A percentile compares a stretch with the other conserved stretches of the same genome.
Evolutionary conservation across 2,113 vertebrate genomes (phyloP).

Genomic region (Collichthys lucidus): DNA sequence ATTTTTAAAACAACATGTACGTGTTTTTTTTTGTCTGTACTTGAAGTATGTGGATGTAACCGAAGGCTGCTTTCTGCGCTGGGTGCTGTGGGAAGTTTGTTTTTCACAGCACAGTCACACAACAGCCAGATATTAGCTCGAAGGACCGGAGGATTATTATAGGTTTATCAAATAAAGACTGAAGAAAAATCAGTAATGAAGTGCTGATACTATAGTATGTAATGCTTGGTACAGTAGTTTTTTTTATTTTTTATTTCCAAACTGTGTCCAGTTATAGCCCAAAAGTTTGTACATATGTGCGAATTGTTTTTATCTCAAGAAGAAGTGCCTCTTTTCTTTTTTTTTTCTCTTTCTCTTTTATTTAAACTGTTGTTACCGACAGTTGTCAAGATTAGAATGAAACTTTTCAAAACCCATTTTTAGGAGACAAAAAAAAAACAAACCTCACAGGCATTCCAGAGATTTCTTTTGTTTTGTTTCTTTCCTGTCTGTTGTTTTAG

Average conservation of each 20-base stretch:
- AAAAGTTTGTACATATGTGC: constrained; percentile 80
- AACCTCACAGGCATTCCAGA: constrained; percentile 93
- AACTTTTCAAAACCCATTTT: constrained; percentile 18
- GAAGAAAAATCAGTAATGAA: constrained; percentile 81
- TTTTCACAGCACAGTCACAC: constrained; percentile 87
- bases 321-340: constrained; percentile 94
- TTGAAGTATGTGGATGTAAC: constrained; percentile 84
- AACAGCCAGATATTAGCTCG: constrained; percentile 87
- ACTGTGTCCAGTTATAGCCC: constrained; percentile 79
- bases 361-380: constrained; percentile 71
- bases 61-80: constrained; percentile 91
- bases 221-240: constrained; percentile 83
- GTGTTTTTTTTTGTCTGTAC: constrained; percentile 85
- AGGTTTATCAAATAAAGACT: constrained; percentile 77
- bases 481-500: constrained; percentile 81
- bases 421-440: constrained; percentile 56
- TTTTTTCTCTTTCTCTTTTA: constrained; percentile 30
- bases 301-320: constrained; percentile 76
- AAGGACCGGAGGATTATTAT: constrained; percentile 77
- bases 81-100: constrained; percentile 88
- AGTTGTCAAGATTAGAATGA: constrained; percentile 45
- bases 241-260: constrained; percentile 62
- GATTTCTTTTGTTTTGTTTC: constrained; percentile 16
- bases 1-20: constrained; percentile 72
- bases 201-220: constrained; percentile 85